Conservation (phyloP, 2,113 vertebrate species). For the Forbesichthys agassizii region DNA sequence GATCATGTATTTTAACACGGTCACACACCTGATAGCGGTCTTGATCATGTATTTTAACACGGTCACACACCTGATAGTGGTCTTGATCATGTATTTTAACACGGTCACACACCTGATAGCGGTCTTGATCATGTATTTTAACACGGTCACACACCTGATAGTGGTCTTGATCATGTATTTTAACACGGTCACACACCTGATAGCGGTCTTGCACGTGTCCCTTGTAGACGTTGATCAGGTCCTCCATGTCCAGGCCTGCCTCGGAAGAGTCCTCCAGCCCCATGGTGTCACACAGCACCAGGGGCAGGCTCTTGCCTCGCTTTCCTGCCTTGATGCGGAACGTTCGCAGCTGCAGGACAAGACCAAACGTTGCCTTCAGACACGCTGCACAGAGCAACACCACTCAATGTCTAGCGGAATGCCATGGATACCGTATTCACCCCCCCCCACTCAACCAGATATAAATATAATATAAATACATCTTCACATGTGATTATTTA, state of each 20-base stretch:
- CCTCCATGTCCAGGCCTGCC: slow-evolving; percentile 62
- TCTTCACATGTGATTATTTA: too few species aligned
- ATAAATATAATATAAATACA: too few species aligned
- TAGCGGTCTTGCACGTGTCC: slow-evolving; percentile 70
- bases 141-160: background rate
- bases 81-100: too few species aligned
- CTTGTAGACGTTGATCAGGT: slow-evolving; percentile 62
- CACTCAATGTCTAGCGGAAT: too few species aligned
- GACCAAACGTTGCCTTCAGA: background rate
- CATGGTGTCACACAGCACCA: slow-evolving; percentile 76
- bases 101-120: too few species aligned
- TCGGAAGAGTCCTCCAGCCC: slow-evolving; percentile 65
- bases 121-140: background rate
- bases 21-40: too few species aligned
- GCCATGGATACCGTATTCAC: background rate
- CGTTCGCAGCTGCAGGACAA: slow-evolving; percentile 59
- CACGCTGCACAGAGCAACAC: too few species aligned
- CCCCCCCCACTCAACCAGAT: background rate
- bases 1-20: too few species aligned
- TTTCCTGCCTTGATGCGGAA: slow-evolving; percentile 57
- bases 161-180: too few species aligned
- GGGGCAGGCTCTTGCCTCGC: slow-evolving; percentile 36
- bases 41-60: too few species aligned
- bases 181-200: too few species aligned
- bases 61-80: too few species aligned